phyloP scores from a whole-genome alignment of 2,888 invertebrate genomes.

The Xylophagus ater region DNA sequence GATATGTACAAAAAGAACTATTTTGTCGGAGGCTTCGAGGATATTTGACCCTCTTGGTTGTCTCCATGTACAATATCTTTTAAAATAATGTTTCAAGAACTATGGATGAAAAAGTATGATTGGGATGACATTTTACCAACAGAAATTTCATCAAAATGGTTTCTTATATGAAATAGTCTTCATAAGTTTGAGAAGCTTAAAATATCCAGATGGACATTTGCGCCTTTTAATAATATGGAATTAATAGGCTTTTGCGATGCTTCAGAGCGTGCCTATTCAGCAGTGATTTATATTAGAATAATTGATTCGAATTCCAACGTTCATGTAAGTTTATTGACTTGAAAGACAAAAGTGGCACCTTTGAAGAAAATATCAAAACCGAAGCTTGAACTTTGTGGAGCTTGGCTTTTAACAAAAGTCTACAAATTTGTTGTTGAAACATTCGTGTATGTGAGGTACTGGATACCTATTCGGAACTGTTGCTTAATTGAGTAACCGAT shows the following conservation, averaged over 20 bases:
- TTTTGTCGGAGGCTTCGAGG: constrained; percentile 7
- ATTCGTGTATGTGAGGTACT: too few species aligned
- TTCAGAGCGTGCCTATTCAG: neutral
- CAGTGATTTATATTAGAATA: neutral
- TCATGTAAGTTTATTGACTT: neutral
- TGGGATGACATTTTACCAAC: constrained; percentile 7
- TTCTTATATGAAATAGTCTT: too few species aligned
- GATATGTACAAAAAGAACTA: constrained; percentile 1
- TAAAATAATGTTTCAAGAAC: constrained; percentile 8
- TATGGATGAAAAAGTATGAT: constrained; percentile 5
- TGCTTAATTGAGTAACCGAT: too few species aligned
- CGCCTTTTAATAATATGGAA: too few species aligned
- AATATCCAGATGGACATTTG: neutral
- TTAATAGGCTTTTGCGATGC: neutral
- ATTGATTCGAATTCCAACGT: neutral
- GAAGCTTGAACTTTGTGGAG: constrained; percentile 5
- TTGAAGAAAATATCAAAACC: constrained; percentile 1
- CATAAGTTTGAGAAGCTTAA: too few species aligned
- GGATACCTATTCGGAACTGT: too few species aligned
- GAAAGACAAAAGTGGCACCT: neutral
- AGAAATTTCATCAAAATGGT: too few species aligned
- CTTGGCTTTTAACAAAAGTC: too few species aligned
- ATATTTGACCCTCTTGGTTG: constrained; percentile 12
- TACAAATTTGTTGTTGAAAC: too few species aligned
- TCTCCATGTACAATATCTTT: constrained; percentile 3